Evolutionary conservation across 2,113 vertebrate genomes (phyloP).

Genomic region (Tinamus guttatus): DNA sequence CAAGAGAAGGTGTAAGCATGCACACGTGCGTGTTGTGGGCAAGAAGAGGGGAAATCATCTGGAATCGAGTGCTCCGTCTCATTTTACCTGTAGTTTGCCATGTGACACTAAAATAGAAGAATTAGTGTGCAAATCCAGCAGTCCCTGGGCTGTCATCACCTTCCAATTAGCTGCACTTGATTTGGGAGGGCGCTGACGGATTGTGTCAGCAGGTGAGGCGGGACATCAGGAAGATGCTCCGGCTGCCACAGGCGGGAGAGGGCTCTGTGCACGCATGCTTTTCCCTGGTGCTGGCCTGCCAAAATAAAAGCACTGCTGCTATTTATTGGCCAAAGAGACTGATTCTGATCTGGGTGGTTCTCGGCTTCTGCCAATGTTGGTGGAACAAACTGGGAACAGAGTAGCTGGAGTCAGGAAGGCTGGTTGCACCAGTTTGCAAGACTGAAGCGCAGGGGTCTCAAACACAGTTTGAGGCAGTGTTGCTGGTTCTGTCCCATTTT

Average conservation of each 20-base stretch:
- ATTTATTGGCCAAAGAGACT: background rate
- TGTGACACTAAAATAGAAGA: background rate
- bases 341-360: background rate
- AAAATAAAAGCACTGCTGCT: slow-evolving; percentile 25
- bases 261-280: background rate
- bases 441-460: background rate
- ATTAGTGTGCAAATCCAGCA: slow-evolving; percentile 67
- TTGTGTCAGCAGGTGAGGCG: slow-evolving; percentile 76
- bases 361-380: background rate
- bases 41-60: background rate
- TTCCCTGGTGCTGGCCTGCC: background rate
- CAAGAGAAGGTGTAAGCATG: background rate
- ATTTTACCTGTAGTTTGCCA: slow-evolving; percentile 16
- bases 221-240: slow-evolving; percentile 76
- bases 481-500: background rate
- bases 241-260: background rate
- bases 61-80: background rate
- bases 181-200: slow-evolving; percentile 78
- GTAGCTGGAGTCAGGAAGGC: background rate
- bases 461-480: background rate
- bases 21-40: background rate
- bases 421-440: background rate
- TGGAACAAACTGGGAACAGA: background rate
- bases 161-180: slow-evolving; percentile 83
- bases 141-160: slow-evolving; percentile 79